Evolutionary conservation across 1,140 invertebrate genomes (phyloP).

Genomic region (Ruditapes philippinarum): DNA sequence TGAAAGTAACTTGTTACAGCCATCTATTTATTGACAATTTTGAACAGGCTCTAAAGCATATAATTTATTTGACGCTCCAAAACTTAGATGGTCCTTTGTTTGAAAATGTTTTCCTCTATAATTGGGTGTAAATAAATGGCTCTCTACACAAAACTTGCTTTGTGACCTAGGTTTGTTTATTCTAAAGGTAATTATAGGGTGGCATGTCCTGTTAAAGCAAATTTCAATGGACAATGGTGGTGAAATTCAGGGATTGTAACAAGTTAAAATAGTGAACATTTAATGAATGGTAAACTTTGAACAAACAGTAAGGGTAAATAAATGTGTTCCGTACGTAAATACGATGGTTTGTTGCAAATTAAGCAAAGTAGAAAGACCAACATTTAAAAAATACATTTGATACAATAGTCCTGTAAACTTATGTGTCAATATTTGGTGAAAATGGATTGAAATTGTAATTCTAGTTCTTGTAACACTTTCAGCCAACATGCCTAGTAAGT

Average conservation of each 20-base stretch:
- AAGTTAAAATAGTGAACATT: neutral
- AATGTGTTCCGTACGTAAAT: neutral
- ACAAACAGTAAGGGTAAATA: conserved; percentile 12
- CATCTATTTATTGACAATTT: neutral
- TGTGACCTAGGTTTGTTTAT: conserved; percentile 7
- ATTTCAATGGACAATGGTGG: neutral
- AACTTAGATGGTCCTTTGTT: conserved; percentile 2
- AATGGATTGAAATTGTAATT: neutral
- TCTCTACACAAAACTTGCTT: neutral
- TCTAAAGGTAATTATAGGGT: conserved; percentile 21
- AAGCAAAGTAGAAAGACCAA: neutral
- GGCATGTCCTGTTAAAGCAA: neutral
- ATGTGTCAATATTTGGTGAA: neutral
- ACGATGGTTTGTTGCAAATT: neutral
- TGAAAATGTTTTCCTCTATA: conserved; percentile 13
- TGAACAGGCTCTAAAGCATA: neutral
- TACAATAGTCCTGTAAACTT: neutral
- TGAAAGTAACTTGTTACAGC: neutral
- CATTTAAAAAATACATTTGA: neutral
- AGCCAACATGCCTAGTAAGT: neutral
- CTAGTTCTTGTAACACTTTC: neutral
- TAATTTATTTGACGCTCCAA: neutral
- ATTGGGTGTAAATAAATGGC: conserved; percentile 5
- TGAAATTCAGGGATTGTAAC: neutral
- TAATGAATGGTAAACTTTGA: conserved; percentile 24